Conservation (phyloP, 2,113 vertebrate genomes). For the Ophiodon elongatus region DNA sequence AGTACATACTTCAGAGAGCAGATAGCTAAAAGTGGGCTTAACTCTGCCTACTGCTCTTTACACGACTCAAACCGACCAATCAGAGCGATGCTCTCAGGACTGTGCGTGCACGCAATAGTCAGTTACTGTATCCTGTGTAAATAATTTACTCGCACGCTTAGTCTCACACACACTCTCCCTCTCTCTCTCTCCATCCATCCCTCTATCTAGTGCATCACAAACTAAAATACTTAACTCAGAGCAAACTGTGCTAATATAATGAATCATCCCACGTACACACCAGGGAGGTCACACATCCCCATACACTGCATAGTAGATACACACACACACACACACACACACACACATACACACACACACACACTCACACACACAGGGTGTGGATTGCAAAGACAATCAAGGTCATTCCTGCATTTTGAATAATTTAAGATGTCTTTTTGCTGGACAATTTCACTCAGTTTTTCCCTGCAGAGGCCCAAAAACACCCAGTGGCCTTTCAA, state of each 20-base stretch:
- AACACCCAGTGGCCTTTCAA: conserved; percentile 48
- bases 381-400: conserved; percentile 73
- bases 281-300: conserved; percentile 53
- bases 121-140: conserved; percentile 80
- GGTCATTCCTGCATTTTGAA: conserved; percentile 71
- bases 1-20: conserved; percentile 57
- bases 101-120: conserved; percentile 58
- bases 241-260: conserved; percentile 66
- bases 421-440: conserved; percentile 69
- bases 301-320: conserved; percentile 4
- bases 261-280: conserved; percentile 59
- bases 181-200: not conserved
- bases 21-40: conserved; percentile 57
- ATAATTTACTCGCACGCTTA: conserved; percentile 78
- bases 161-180: conserved; percentile 37
- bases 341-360: conserved; percentile 34
- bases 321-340: conserved; percentile 18
- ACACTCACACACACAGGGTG: conserved; percentile 46
- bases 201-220: conserved; percentile 34
- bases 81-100: conserved; percentile 44
- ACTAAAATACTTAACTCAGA: conserved; percentile 35
- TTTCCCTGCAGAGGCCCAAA: conserved; percentile 42
- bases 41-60: conserved; percentile 52
- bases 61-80: conserved; percentile 53
- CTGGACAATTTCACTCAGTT: conserved; percentile 37